Evolutionary conservation across 2,797 vertebrate genomes (phyloP).

Genomic region (Halcyon badia): DNA sequence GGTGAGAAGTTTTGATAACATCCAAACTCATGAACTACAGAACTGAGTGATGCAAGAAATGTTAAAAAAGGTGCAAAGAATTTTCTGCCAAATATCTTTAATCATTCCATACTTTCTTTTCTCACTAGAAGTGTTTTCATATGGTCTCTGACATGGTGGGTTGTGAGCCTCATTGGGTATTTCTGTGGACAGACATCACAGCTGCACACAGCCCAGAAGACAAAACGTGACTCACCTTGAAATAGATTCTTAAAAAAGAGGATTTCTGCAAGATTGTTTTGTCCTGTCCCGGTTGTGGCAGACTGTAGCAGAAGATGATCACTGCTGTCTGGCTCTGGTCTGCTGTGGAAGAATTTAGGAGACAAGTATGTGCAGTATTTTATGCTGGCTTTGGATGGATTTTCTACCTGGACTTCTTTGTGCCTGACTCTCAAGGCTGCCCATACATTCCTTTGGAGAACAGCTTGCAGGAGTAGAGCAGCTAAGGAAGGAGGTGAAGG

Average conservation of each 20-base stretch:
- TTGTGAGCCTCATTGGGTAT: not conserved
- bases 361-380: not conserved
- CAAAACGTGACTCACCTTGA: not conserved
- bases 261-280: not conserved
- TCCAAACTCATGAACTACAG: not conserved
- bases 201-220: not conserved
- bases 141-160: not conserved
- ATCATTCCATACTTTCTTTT: not conserved
- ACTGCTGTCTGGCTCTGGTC: not conserved
- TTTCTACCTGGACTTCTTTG: not conserved
- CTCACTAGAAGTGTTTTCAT: not conserved
- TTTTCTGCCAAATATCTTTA: conserved; percentile 39
- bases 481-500: conserved; percentile 18
- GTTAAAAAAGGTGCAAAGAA: conserved; percentile 29
- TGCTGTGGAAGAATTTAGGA: not conserved
- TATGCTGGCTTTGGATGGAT: not conserved
- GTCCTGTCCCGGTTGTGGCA: not conserved
- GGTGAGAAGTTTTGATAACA: not conserved
- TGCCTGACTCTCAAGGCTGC: not conserved
- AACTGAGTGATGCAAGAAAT: not conserved
- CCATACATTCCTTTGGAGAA: not conserved
- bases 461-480: not conserved
- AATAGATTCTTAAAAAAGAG: not conserved
- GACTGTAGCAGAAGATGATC: not conserved
- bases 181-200: conserved; percentile 34